Base-by-base conservation (phyloP, 1,140 invertebrate species). In the Zaprionus taronus region DNA sequence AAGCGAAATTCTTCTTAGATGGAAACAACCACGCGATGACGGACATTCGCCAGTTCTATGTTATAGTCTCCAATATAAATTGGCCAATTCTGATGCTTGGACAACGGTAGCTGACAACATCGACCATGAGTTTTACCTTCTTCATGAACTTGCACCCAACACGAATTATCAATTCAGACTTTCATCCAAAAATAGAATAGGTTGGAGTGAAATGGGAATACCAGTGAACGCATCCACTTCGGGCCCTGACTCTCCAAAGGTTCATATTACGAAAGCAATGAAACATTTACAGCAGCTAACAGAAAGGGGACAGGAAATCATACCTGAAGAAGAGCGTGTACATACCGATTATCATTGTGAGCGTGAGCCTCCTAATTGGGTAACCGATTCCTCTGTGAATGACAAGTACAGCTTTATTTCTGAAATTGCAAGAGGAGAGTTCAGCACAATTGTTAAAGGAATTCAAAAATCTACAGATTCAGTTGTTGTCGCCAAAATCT, bases 121-220 rank as follows among this genome's bases (percentile, higher is more conserved):
- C 55, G 97, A 98, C 90, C 97, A 99, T 83, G 98, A 99, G 92
- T 98, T 98, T 92, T 99, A 96, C 83, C 93, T 99, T 0, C 94
- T 99, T 0, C 95, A 95, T 77, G 95, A 96, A 74, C 94, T 99
- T 3, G 93, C 95, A 72, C 95, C 97, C 0, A 95, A 96, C 61
- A 96, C 95, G 1, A 95, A 95, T 65, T 99, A 99, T 93, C 95
- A 97, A 63, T 99, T 99, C 93, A 94, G 98, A 62, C 93, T 99
- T 9, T 95, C 96, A 3, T 97, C 98, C 1, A 95, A 95, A 62
- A 99, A 99, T 93, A 95, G 95, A 38, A 98, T 99, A 87, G 98
- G 98, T n/a, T 98, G 97, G 97, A 97, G 97, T 89, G 96, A 96
- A 60, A 95, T 95, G 75, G 96, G 97, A 51, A 95, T 97, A 31